Conservation (phyloP, 2,113 vertebrate species). For the Pituophis catenifer region DNA sequence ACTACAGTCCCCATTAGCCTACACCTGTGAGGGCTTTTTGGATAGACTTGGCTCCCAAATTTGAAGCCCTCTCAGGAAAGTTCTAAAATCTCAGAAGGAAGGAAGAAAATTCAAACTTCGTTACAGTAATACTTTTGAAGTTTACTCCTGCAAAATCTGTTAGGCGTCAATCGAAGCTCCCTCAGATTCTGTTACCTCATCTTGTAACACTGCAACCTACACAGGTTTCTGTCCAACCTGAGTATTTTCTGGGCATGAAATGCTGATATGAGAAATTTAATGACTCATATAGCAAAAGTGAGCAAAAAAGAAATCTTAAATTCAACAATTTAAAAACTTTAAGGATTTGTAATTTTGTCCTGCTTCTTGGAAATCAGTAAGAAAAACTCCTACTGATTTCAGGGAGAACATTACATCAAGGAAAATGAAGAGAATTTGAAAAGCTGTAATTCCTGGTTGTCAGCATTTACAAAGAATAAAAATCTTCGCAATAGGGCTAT, state of each 20-base stretch:
- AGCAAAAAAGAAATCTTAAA: not conserved
- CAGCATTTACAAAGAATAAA: not conserved
- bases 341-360: not conserved
- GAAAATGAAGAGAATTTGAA: not conserved
- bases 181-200: not conserved
- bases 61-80: not conserved
- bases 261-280: constrained; percentile 13
- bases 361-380: not conserved
- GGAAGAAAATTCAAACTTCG: not conserved
- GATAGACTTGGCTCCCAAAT: not conserved
- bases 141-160: not conserved
- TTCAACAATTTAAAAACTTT: accelerated
- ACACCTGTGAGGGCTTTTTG: not conserved
- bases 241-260: not conserved
- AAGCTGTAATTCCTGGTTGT: not conserved
- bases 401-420: not conserved
- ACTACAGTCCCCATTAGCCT: not conserved
- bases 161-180: not conserved
- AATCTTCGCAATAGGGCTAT: not conserved
- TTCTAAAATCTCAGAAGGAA: not conserved
- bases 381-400: not conserved
- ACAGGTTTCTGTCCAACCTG: not conserved
- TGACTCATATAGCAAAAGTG: not conserved
- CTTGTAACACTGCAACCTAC: too few relatives aligned
- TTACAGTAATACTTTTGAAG: not conserved